These are phyloP conservation scores for Pemphigus obesinymphae DNA, from an alignment of 1,140 invertebrate genomes.

Conservation along the genomic window DNA sequence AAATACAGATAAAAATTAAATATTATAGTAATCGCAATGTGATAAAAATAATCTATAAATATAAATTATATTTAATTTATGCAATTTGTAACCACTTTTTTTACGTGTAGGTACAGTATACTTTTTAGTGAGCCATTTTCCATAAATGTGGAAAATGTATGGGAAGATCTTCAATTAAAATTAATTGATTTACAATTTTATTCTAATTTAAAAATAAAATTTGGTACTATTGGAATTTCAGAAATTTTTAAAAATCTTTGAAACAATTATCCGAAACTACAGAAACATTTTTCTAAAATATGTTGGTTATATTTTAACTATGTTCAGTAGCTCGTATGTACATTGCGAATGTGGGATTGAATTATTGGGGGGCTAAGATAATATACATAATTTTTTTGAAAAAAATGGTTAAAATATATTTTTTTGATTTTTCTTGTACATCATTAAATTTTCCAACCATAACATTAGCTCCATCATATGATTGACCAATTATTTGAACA, in stretches of 20 bases:
- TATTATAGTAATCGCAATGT: too few relatives aligned
- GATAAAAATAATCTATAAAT: too few relatives aligned
- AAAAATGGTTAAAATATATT: not conserved
- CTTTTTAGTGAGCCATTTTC: too few relatives aligned
- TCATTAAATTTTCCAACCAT: not conserved
- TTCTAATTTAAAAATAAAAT: not conserved
- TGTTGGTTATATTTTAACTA: too few relatives aligned
- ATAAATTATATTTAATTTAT: too few relatives aligned
- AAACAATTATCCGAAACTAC: not conserved
- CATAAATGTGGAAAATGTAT: not conserved
- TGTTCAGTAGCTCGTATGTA: not conserved
- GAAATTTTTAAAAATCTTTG: too few relatives aligned
- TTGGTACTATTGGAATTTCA: not conserved
- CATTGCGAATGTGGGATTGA: too few relatives aligned
- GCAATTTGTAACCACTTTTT: too few relatives aligned
- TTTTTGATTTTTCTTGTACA: slow-evolving; percentile 1
- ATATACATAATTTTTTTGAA: too few relatives aligned
- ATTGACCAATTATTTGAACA: slow-evolving; percentile 18
- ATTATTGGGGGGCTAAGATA: too few relatives aligned
- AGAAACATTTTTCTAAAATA: not conserved
- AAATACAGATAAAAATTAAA: too few relatives aligned
- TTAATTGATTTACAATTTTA: not conserved
- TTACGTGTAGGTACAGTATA: too few relatives aligned
- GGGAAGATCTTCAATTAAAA: not conserved
- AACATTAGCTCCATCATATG: not conserved